phyloP scores from a whole-genome alignment of 92 coral and sea anemone genomes.

The Galaxea fascicularis region DNA sequence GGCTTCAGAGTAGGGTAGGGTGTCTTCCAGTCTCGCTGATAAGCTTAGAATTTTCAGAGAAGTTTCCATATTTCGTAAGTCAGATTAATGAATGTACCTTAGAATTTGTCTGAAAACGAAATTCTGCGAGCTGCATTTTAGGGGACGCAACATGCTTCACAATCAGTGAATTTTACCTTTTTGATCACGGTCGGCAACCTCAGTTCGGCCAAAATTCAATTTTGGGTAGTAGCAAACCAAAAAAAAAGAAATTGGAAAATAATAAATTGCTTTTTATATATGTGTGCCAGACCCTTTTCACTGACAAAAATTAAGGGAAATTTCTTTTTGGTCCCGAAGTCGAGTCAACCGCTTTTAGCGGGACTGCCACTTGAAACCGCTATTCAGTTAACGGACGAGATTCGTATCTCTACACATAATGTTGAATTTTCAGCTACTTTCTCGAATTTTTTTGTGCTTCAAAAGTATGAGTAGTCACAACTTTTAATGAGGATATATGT shows the following conservation, averaged over 20 bases:
- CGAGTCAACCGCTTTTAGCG: slow-evolving; percentile 23
- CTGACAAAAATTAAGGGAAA: slow-evolving; percentile 13
- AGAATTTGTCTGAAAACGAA: neutral
- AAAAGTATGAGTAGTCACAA: too few species aligned
- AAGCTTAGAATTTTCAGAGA: neutral
- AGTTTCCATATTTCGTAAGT: neutral
- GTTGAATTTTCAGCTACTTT: neutral
- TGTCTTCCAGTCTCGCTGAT: slow-evolving; percentile 1
- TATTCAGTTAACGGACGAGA: too few species aligned
- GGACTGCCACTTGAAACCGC: slow-evolving; percentile 29
- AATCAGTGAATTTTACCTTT: neutral
- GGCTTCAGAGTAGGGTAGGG: slow-evolving; percentile 26
- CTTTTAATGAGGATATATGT: too few species aligned
- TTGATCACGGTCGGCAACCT: neutral
- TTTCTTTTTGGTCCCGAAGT: slow-evolving; percentile 4
- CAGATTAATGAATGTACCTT: neutral
- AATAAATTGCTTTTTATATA: neutral
- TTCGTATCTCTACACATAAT: too few species aligned
- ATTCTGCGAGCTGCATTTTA: neutral
- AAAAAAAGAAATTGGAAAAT: slow-evolving; percentile 5
- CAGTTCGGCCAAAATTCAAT: slow-evolving; percentile 2
- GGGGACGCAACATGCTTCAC: neutral
- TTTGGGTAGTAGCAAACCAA: slow-evolving; percentile 7
- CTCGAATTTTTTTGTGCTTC: too few species aligned
- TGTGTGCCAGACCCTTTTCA: slow-evolving; percentile 20